Conservation (phyloP, 1,140 invertebrate genomes). For the Musca domestica region DNA sequence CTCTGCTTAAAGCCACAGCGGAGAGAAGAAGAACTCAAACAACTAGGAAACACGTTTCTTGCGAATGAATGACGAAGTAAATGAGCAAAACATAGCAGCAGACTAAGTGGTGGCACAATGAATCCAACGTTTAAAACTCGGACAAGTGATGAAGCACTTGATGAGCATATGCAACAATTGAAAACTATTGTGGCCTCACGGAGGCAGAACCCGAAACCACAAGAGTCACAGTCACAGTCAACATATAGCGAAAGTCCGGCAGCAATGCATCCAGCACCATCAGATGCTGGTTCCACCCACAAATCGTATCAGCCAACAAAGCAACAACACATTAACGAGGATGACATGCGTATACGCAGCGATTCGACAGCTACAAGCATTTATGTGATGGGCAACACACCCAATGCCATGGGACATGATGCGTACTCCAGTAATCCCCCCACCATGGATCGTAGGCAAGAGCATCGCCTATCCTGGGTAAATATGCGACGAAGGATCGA, state of each 20-base stretch:
- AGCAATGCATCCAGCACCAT: too few species aligned
- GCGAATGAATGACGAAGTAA: too few species aligned
- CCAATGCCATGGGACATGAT: not conserved
- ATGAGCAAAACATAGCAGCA: too few species aligned
- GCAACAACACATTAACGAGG: constrained; percentile 31
- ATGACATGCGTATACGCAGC: constrained; percentile 36
- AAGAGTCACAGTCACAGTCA: too few species aligned
- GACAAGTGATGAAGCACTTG: constrained; percentile 43
- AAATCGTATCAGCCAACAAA: constrained; percentile 34
- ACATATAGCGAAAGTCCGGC: not conserved
- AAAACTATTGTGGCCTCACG: not conserved
- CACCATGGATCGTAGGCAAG: constrained; percentile 44
- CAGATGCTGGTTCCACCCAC: constrained; percentile 20
- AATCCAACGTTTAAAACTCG: constrained; percentile 36
- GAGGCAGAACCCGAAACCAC: not conserved
- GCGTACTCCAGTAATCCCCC: constrained; percentile 26
- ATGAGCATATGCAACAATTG: constrained; percentile 33
- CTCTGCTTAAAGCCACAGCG: too few species aligned
- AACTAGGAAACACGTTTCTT: too few species aligned
- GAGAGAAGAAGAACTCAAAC: too few species aligned
- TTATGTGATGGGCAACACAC: constrained; percentile 40
- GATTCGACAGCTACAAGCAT: constrained; percentile 39
- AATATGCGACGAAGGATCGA: constrained; percentile 46
- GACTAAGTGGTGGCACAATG: constrained; percentile 31
- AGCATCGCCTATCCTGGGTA: constrained; percentile 47